Evolutionary conservation across 2,888 invertebrate genomes (phyloP), one percentile per base, ranked within the genome.

Genomic region (Protonemura montana): DNA sequence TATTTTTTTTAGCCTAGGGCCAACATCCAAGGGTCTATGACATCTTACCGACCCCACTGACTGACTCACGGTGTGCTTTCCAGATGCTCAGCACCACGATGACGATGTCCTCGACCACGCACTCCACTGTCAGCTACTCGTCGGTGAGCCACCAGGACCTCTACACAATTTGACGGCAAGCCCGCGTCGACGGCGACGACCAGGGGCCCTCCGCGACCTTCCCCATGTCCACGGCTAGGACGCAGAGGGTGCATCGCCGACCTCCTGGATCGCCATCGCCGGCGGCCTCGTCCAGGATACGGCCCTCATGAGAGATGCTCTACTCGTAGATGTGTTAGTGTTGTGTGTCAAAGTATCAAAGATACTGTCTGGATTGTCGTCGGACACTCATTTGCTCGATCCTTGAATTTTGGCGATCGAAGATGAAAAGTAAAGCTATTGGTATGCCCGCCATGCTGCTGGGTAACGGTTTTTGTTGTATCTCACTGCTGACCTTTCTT

Each of bases 81-180:
- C 87, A 87, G 87, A 86, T 86, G 82, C 41, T 86, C 83, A 82
- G 87, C 35, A 30, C 87, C 13, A 81, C 87, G 42, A 93, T 93
- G 92, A 89, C 90, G 87, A 89, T 90, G 78, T 89, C 90, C 42
- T 91, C 91, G 86, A 89, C 90, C 86, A 91, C 92, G 28, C 91
- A 92, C 0, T 91, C 91, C 77, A 90, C 91, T 42, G 91, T 92
- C 87, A 91, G 92, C 86, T 94, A 94, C 90, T 93, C 94, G 25
- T 94, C 94, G 78, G 94, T 94, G 87, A 93, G 94, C 77, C 94
- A 94, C 90, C 94, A 94, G 89, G 94, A 94, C 90, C 93, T 94
- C 91, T 94, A 94, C 90, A 93, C 94, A n/a, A 94, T 94, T 93
- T 94, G 94, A 94, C 94, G 93, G 89, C 93, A 93, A 89, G 92